A percentile compares a stretch with the other conserved stretches of the same genome.
These are phyloP conservation scores for Salvelinus alpinus DNA, from an alignment of 2,113 vertebrate genomes.

Conservation along the genomic window DNA sequence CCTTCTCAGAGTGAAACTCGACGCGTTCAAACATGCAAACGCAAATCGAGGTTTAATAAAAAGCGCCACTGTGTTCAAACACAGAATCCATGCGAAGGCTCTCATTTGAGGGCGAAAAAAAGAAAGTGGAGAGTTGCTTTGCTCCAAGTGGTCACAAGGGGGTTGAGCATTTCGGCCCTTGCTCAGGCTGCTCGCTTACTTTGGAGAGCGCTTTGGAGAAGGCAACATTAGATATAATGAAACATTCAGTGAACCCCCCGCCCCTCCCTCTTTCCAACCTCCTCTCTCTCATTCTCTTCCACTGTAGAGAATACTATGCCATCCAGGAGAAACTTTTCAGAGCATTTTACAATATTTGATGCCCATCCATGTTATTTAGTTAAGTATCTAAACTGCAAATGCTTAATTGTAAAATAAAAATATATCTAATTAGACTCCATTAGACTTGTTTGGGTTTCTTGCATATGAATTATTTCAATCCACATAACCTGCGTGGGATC, in stretches of 20 bases:
- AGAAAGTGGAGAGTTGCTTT: slow-evolving; percentile 93
- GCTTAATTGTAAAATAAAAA: neutral
- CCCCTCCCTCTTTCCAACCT: slow-evolving; percentile 72
- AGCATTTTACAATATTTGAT: slow-evolving; percentile 29
- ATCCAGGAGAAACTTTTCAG: slow-evolving; percentile 64
- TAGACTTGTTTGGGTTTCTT: neutral
- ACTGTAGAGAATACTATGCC: slow-evolving; percentile 74
- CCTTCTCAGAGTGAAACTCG: slow-evolving; percentile 85
- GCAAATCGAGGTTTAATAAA: slow-evolving; percentile 90
- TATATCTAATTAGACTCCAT: neutral
- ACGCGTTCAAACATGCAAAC: slow-evolving; percentile 78
- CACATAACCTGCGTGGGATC: neutral
- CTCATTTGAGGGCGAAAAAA: slow-evolving; percentile 83
- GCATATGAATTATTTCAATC: neutral
- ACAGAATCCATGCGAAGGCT: slow-evolving; percentile 92
- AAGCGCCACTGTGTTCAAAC: slow-evolving; percentile 92
- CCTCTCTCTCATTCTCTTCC: slow-evolving; percentile 65
- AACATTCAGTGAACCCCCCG: slow-evolving; percentile 87
- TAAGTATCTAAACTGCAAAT: neutral
- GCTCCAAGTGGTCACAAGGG: slow-evolving; percentile 95
- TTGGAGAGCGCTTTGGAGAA: slow-evolving; percentile 91
- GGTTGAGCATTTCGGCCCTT: slow-evolving; percentile 89
- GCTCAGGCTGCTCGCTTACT: slow-evolving; percentile 93
- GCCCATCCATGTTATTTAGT: neutral
- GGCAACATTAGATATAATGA: slow-evolving; percentile 92